Evolutionary conservation across 2,797 vertebrate genomes (phyloP).

Genomic region (Mycteria americana): DNA sequence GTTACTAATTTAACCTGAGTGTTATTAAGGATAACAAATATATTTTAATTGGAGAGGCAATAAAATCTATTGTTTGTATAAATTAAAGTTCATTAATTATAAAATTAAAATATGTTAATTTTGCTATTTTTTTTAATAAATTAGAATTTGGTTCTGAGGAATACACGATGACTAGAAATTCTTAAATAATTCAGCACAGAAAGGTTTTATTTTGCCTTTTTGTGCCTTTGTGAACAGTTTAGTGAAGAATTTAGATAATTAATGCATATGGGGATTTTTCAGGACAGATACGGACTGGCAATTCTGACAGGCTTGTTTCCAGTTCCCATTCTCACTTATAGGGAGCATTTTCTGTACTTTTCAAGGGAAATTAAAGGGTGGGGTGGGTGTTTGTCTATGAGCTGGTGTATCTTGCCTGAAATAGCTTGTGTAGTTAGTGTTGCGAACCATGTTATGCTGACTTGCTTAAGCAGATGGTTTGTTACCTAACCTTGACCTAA

Average conservation of each 20-base stretch:
- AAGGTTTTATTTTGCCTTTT: background rate
- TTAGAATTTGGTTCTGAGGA: background rate
- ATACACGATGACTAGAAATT: background rate
- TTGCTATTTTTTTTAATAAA: background rate
- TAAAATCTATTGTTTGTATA: background rate
- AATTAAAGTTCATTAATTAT: background rate
- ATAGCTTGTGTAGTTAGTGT: background rate
- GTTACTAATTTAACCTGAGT: background rate
- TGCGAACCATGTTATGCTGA: background rate
- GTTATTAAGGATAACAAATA: background rate
- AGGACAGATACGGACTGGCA: fast-evolving
- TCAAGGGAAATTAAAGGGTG: background rate
- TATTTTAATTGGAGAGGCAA: background rate
- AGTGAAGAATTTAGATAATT: background rate
- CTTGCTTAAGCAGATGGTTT: background rate
- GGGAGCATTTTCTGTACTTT: background rate
- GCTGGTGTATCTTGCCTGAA: background rate
- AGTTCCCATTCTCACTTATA: fast-evolving
- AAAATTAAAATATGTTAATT: background rate
- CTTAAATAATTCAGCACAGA: background rate
- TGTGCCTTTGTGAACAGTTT: background rate
- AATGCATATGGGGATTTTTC: background rate
- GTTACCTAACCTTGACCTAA: background rate
- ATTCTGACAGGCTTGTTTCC: background rate
- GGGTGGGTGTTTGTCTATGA: background rate